Percentiles rank a stretch among this genome's conserved stretches.
Conservation (phyloP, 2,797 vertebrate species). For the Oreochromis mossambicus region DNA sequence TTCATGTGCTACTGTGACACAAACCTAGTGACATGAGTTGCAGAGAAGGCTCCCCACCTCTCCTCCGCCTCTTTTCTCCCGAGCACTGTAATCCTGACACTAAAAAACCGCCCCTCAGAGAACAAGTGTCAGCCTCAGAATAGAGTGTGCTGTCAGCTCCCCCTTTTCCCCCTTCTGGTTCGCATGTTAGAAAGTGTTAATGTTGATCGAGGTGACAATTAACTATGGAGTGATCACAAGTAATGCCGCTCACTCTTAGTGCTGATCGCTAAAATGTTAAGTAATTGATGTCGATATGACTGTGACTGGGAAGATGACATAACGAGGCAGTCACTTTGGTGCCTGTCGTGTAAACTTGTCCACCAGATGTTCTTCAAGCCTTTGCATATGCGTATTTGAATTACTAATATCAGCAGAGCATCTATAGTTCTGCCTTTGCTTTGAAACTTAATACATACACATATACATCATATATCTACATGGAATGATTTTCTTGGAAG, state of each 20-base stretch:
- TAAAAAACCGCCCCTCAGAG: conserved; percentile 56
- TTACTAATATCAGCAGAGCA: conserved; percentile 43
- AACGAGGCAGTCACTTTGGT: conserved; percentile 32
- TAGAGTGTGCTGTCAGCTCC: conserved; percentile 35
- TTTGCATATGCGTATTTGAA: conserved; percentile 39
- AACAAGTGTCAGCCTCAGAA: conserved; percentile 62
- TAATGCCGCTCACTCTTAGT: conserved; percentile 37
- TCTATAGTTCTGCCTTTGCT: conserved; percentile 16
- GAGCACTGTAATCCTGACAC: conserved; percentile 56
- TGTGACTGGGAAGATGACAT: conserved; percentile 32
- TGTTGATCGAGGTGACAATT: conserved; percentile 69
- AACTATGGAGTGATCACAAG: conserved; percentile 60
- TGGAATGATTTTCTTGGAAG: neutral
- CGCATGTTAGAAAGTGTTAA: conserved; percentile 56
- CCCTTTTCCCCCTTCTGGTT: conserved; percentile 43
- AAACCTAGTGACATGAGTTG: conserved; percentile 43
- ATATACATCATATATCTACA: neutral
- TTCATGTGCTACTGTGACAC: conserved; percentile 1
- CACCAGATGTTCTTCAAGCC: conserved; percentile 45
- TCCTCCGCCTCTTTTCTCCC: conserved; percentile 45
- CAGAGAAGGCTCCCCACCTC: conserved; percentile 43
- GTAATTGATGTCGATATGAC: conserved; percentile 43
- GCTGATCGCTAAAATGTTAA: conserved; percentile 48
- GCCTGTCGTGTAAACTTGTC: conserved; percentile 3
- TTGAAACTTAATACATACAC: neutral